Percentiles rank a stretch among this genome's conserved stretches.
phyloP scores from a whole-genome alignment of 2,113 vertebrate species.

The Cranoglanis bouderius region DNA sequence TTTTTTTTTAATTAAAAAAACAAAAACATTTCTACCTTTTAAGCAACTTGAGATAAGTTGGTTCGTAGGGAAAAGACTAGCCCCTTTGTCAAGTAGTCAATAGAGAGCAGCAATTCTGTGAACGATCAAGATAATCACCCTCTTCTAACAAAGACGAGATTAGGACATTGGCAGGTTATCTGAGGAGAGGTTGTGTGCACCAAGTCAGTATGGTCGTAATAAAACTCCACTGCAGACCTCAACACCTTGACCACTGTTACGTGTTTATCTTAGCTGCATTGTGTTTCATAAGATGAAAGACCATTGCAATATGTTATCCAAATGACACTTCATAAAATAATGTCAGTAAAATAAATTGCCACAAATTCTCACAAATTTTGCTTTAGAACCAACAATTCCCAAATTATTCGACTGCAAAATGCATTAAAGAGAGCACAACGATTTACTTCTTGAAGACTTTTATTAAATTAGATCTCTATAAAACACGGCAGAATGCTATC shows the following conservation, averaged over 20 bases:
- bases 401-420: not conserved
- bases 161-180: slow-evolving; percentile 64
- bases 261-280: slow-evolving; percentile 6
- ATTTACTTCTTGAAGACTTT: slow-evolving; percentile 47
- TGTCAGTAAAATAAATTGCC: not conserved
- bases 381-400: not conserved
- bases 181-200: slow-evolving; percentile 49
- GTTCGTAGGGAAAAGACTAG: slow-evolving; percentile 60
- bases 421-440: not conserved
- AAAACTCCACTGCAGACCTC: slow-evolving; percentile 53
- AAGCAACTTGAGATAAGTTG: slow-evolving; percentile 64
- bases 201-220: slow-evolving; percentile 49
- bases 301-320: not conserved
- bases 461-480: slow-evolving; percentile 59
- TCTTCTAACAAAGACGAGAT: slow-evolving; percentile 67
- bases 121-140: slow-evolving; percentile 63
- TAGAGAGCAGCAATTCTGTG: slow-evolving; percentile 60
- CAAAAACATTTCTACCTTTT: slow-evolving; percentile 54
- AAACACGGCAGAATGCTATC: slow-evolving; percentile 43
- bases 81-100: slow-evolving; percentile 66
- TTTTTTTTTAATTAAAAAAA: slow-evolving; percentile 56
- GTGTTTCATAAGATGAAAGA: not conserved
- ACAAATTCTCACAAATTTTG: not conserved
- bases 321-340: not conserved
- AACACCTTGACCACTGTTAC: slow-evolving; percentile 17